These are phyloP conservation scores for Cantharis flavilabris DNA, from an alignment of 2,888 invertebrate genomes.

Conservation along the genomic window DNA sequence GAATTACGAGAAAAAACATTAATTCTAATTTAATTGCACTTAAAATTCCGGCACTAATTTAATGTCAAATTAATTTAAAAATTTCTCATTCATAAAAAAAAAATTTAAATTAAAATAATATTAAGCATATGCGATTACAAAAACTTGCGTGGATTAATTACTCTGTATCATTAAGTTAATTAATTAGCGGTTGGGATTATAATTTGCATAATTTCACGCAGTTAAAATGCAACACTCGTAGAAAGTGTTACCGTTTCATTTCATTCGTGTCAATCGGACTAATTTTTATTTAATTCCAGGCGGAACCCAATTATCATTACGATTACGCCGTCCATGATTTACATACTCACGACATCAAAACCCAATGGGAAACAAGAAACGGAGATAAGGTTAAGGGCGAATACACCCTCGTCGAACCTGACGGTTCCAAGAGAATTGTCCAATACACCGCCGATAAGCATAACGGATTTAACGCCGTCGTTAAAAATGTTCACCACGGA, in stretches of 20 bases:
- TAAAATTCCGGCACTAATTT: not conserved
- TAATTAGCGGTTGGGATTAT: not conserved
- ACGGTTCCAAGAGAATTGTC: conserved; percentile 52
- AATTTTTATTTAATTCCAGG: conserved; percentile 41
- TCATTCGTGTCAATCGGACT: not conserved
- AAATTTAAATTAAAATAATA: not conserved
- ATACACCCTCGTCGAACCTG: conserved; percentile 54
- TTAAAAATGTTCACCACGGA: conserved; percentile 46
- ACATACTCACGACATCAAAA: conserved; percentile 57
- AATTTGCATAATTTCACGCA: not conserved
- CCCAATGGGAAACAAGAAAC: conserved; percentile 56
- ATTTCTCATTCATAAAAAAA: not conserved
- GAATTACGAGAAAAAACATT: not conserved
- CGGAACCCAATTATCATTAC: conserved; percentile 55
- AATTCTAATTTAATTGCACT: not conserved
- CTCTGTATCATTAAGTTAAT: not conserved
- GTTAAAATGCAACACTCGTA: not conserved
- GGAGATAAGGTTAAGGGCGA: conserved; percentile 56
- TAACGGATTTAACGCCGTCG: conserved; percentile 51
- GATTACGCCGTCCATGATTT: conserved; percentile 57
- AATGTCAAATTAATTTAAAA: not conserved
- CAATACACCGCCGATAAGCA: conserved; percentile 53
- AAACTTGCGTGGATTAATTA: not conserved
- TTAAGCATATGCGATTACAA: not conserved
- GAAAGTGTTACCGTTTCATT: not conserved